These are phyloP conservation scores for Apus apus DNA, from an alignment of 2,113 vertebrate species.

Conservation along the genomic window DNA sequence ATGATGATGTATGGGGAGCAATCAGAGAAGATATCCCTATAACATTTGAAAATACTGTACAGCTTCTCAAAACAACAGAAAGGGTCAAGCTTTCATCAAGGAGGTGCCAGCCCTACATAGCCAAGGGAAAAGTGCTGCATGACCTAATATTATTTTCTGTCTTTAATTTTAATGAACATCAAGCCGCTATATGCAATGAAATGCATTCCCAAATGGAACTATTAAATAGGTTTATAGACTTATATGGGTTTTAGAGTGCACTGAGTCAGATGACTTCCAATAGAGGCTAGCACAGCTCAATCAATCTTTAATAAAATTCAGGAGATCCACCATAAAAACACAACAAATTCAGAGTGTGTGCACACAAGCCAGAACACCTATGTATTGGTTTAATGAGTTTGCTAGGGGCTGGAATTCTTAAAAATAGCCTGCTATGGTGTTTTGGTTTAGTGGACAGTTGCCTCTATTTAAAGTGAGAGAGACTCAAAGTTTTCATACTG, in stretches of 20 bases:
- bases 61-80: background rate
- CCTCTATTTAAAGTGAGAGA: background rate
- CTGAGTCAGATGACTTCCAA: background rate
- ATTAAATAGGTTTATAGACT: conserved; percentile 17
- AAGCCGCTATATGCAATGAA: background rate
- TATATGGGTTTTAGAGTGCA: conserved; percentile 33
- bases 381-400: background rate
- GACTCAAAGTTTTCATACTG: background rate
- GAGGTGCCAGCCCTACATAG: background rate
- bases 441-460: background rate
- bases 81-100: background rate
- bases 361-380: background rate
- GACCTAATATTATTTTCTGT: background rate
- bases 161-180: conserved; percentile 44
- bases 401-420: background rate
- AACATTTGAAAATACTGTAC: background rate
- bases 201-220: background rate
- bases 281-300: background rate
- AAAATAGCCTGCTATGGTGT: background rate
- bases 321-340: background rate
- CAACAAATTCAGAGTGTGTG: background rate
- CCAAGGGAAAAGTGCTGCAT: background rate
- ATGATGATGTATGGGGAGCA: accelerated
- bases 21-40: background rate
- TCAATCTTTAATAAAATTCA: background rate